Evolutionary conservation across 2,797 vertebrate species (phyloP), one percentile per base, ranked within the genome.

Genomic region (Dermochelys coriacea): DNA sequence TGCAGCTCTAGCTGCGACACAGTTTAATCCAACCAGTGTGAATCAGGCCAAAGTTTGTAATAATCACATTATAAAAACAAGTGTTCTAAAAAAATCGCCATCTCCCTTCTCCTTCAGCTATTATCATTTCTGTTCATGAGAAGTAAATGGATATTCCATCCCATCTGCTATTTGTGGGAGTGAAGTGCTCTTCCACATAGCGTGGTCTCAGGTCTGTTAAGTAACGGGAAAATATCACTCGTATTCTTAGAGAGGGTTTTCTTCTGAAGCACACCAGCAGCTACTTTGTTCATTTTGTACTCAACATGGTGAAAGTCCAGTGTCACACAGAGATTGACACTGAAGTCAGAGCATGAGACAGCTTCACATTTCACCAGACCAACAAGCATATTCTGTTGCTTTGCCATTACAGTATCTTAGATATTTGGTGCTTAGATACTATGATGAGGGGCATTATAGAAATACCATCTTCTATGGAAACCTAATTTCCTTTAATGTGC

Each of bases 51-150:
- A 86, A 81, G 84, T 91, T 89, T 78, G 57, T 90, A 84, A n/a
- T 78, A 88, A 91, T 86, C 23, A 12, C 6, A 9, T 86, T 88
- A 55, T 87, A 71, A 45, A 14, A 83, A 59, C 68, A 12, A 49
- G 77, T 84, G 54, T 57, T 94, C 88, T 87, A 91, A 93, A 93
- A 64, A 95, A 96, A 95, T 88, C 94, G 84, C 91, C 82, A 68
- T 75, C 84, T 94, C 79, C 84, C 92, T 96, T 92, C 92, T 92
- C 83, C 64, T 96, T 89, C 84, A 1, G 1, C 86, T 93, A 54
- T 81, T 52, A 84, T 52, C 31, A 21, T 89, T 93, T 92, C 92
- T 84, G 85, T 34, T 57, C 83, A 79, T 80, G 52, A 81, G 51
- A 80, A 89, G 74, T 85, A 91, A 84, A 83, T 61, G 47, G 71